These are phyloP conservation scores for Epinephelus awoara DNA, from an alignment of 2,797 vertebrate species.

Conservation along the genomic window DNA sequence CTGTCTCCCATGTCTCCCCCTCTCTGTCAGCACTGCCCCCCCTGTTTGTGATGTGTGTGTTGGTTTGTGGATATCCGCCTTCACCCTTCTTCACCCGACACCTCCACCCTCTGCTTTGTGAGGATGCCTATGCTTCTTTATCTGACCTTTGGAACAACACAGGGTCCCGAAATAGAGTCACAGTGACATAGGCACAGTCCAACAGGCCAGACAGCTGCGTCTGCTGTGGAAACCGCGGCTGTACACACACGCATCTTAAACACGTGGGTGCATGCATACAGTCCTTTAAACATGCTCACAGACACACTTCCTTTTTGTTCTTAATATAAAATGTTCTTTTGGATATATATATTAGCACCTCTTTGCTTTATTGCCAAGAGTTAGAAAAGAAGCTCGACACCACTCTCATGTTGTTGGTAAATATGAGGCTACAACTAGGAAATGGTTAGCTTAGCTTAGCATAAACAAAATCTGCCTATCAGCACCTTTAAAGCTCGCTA, in stretches of 20 bases:
- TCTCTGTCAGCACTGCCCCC: slow-evolving; percentile 38
- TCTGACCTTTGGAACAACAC: slow-evolving; percentile 88
- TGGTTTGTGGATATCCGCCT: slow-evolving; percentile 61
- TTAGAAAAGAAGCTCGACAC: not conserved
- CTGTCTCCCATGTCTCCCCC: slow-evolving; percentile 29
- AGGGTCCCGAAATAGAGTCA: slow-evolving; percentile 84
- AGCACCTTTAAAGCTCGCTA: too few species aligned
- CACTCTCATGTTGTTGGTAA: too few species aligned
- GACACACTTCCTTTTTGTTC: not conserved
- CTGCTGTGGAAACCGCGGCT: slow-evolving; percentile 82
- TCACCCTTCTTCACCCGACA: slow-evolving; percentile 58
- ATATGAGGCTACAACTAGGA: not conserved
- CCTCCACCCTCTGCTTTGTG: slow-evolving; percentile 68
- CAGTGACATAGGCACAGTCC: slow-evolving; percentile 75
- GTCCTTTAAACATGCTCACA: slow-evolving; percentile 25
- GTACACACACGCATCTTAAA: slow-evolving; percentile 53
- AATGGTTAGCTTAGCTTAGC: not conserved
- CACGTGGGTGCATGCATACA: slow-evolving; percentile 8
- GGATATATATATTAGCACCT: not conserved
- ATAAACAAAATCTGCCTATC: not conserved
- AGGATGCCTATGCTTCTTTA: slow-evolving; percentile 79
- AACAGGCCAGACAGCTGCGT: slow-evolving; percentile 83
- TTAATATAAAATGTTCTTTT: not conserved
- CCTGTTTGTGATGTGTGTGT: slow-evolving; percentile 50
- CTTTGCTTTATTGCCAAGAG: not conserved